A percentile compares a stretch with the other conserved stretches of the same genome.
Conservation (phyloP, 2,888 invertebrate genomes). For the Ornithoptera alexandrae region DNA sequence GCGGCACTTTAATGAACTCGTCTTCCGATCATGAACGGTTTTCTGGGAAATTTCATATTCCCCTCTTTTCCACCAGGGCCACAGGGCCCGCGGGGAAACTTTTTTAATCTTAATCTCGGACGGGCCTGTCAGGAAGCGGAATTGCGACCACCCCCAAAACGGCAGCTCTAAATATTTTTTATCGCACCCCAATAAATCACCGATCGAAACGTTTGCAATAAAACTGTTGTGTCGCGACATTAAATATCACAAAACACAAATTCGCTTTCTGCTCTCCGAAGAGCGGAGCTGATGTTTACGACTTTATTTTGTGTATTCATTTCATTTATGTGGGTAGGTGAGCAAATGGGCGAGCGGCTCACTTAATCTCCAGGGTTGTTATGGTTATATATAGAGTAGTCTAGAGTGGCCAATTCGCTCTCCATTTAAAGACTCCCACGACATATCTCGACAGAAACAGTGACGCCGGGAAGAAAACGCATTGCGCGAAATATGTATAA, state of each 20-base stretch:
- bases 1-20: constrained; percentile 64
- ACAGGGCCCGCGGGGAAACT: constrained; percentile 57
- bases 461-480: too few relatives aligned
- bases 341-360: too few relatives aligned
- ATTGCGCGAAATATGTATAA: too few relatives aligned
- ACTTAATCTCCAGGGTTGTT: too few relatives aligned
- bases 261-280: constrained; percentile 12
- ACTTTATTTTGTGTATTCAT: neutral
- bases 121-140: constrained; percentile 53
- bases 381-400: too few relatives aligned
- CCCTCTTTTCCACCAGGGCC: constrained; percentile 48
- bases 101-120: constrained; percentile 68
- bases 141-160: constrained; percentile 56
- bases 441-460: too few relatives aligned
- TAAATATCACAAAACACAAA: constrained; percentile 24
- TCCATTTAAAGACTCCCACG: too few relatives aligned
- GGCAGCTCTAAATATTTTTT: constrained; percentile 48
- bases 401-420: too few relatives aligned
- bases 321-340: too few relatives aligned
- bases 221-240: constrained; percentile 32
- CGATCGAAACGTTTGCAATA: constrained; percentile 37
- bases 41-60: constrained; percentile 65
- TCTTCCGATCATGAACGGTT: constrained; percentile 58
- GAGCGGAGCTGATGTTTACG: constrained; percentile 18
- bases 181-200: constrained; percentile 43